Evolutionary conservation across 1,140 invertebrate species (phyloP), one percentile per base, ranked within the genome.

Genomic region (Eumeta japonica): DNA sequence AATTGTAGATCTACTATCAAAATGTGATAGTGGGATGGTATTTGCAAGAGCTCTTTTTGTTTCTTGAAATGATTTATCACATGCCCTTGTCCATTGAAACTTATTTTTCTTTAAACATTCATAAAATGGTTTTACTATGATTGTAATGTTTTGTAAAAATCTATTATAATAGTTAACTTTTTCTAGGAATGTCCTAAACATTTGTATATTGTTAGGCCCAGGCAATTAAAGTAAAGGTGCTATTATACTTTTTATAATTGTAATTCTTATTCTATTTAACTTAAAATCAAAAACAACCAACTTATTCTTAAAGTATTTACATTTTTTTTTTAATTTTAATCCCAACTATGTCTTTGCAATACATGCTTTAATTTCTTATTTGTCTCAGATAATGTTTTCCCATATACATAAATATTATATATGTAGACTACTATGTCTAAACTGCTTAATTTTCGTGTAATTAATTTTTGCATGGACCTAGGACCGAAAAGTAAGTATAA

Each of bases 251-350:
- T 52, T 55, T 24, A 72, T 59, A 17, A 58, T 45, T 24, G 55
- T 55, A 1, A 77, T 35, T 2, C 65, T 63, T 29, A 58, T 36
- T 10, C 35, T 15, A 12, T 51, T 42, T 17, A 76, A 44, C 5
- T 57, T 37, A 36, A 74, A 54, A 3, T 72, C 75, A 28, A 75
- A 50, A 45, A 62, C 73, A 24, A 51, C 39, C 10, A 72, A 33
- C 36, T 52, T 49, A 9, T 29, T 27, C 39, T 39, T 16, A 33
- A 45, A 53, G 37, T 57, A 53, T 32, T 40, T 45, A 41, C 52
- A 55, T 39, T 64, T 55, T 16, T 35, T 12, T 40, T 60, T 60
- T 2, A 60, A 18, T 42, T 45, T 56, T n/a, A 60, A 43, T 35
- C 46, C 53, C 37, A 11, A 32, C 1, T 17, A 28, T 13, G n/a